Evolutionary conservation across 2,797 vertebrate species (phyloP).

Genomic region (Eremophila alpestris): DNA sequence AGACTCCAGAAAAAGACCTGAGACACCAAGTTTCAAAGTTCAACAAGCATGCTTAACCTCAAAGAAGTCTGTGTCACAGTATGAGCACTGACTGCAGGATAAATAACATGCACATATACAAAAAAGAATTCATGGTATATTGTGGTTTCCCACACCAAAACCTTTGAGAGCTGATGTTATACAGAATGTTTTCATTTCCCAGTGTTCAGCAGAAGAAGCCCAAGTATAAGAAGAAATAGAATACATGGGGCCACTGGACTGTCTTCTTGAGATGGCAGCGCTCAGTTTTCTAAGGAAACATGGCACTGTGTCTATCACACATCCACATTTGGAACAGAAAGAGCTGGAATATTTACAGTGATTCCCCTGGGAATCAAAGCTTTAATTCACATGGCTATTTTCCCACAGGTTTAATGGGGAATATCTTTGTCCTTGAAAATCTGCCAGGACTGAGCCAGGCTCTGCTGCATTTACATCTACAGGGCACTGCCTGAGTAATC

Average conservation of each 20-base stretch:
- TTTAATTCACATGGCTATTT: conserved; percentile 40
- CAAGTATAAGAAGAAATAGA: neutral
- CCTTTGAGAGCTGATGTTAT: neutral
- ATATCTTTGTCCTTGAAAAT: conserved; percentile 47
- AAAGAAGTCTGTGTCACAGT: neutral
- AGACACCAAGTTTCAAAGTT: neutral
- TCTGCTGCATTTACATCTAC: neutral
- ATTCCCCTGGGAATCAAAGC: conserved; percentile 7
- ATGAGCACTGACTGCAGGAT: neutral
- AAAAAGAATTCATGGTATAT: neutral
- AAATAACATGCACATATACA: neutral
- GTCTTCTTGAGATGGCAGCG: neutral
- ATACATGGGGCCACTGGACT: neutral
- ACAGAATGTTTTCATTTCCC: neutral
- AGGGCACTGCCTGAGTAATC: neutral
- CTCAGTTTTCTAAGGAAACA: conserved; percentile 15
- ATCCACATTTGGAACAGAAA: conserved; percentile 41
- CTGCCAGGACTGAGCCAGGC: conserved; percentile 5
- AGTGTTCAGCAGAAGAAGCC: neutral
- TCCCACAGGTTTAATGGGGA: conserved; percentile 42
- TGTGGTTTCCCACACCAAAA: neutral
- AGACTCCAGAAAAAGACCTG: neutral
- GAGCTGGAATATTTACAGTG: conserved; percentile 17
- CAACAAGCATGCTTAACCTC: neutral
- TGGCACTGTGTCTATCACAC: conserved; percentile 7